Base-by-base conservation (phyloP, 2,113 vertebrate genomes). In the Larimichthys crocea region DNA sequence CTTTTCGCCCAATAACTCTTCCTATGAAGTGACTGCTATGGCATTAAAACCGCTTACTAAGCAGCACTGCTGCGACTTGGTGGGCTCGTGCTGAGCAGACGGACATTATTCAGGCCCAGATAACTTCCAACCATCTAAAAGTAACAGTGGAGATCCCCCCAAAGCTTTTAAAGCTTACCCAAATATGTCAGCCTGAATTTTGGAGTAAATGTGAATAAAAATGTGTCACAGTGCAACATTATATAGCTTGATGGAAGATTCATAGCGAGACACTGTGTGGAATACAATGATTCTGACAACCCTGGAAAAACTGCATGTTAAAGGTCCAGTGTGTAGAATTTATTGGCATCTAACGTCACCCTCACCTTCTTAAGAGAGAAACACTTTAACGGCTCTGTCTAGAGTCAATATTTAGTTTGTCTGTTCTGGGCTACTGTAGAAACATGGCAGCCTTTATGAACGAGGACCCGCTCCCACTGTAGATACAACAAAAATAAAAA, bases 31-130 rank as follows among this genome's bases (percentile, higher is more conserved):
- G 6, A 20, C 16, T 10, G 24, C 14, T 48, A 12, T 31, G 10
- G 49, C 46, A 44, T 65, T 76, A 60, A 75, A 72, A 56, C 40
- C 44, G 3, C 29, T 74, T 64, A 63, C 56, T 63, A 48, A 75
- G 70, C 67, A 29, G 40, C 26, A 44, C 35, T 35, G 35, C 35
- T 35, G 31, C 64, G n/a, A 10, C 15, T 15, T 10, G 10, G 24
- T 48, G n/a, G 40, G 5, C 29, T 55, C 17, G 5, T 3, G 3
- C 11, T 10, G 20, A 67, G 74, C 35, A 61, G 35, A 12, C 60
- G 49, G 55, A 29, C 67, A 59, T 80, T 53, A 35, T 64, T 77
- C 26, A 63, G 48, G 29, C n/a, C 11, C 10, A 19, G 52, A 57
- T 3, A 22, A 35, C n/a, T 29, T 14, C 0, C 16, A 3, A 26